These are phyloP conservation scores for Heterochromis multidens DNA, from an alignment of 2,113 vertebrate genomes.

Conservation along the genomic window DNA sequence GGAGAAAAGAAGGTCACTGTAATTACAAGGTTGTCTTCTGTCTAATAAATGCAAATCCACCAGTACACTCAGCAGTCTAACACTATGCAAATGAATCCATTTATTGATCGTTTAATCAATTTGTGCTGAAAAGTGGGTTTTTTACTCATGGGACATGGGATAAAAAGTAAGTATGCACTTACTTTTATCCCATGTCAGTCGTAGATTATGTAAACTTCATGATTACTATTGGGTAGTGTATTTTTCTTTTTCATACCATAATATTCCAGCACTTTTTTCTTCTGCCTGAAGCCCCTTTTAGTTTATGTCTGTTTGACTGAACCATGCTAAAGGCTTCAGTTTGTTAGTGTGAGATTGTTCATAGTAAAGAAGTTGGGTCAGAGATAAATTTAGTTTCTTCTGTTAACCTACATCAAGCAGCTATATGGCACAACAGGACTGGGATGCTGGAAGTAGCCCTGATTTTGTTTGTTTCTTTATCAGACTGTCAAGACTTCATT, in stretches of 20 bases:
- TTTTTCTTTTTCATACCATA: not conserved
- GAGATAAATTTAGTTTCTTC: slow-evolving; percentile 14
- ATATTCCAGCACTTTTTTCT: not conserved
- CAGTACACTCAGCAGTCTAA: slow-evolving; percentile 44
- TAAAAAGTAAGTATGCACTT: not conserved
- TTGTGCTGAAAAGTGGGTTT: slow-evolving; percentile 12
- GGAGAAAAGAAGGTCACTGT: slow-evolving; percentile 14
- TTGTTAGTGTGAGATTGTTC: not conserved
- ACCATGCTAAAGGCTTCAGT: not conserved
- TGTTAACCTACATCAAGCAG: not conserved
- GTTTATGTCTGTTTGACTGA: not conserved
- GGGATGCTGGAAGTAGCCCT: not conserved
- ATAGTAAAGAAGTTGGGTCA: not conserved
- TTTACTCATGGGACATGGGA: not conserved
- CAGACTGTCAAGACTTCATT: not conserved
- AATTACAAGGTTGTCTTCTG: not conserved
- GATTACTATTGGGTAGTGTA: not conserved
- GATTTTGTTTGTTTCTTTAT: not conserved
- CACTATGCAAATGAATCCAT: slow-evolving; percentile 18
- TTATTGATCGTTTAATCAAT: slow-evolving; percentile 57
- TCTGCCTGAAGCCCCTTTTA: not conserved
- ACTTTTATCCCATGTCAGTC: not conserved
- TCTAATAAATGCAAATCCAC: not conserved
- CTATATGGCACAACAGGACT: not conserved
- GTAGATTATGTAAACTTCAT: not conserved